These are phyloP conservation scores for Aphaenogaster floridana DNA, from an alignment of 1,140 invertebrate genomes.

Conservation along the genomic window DNA sequence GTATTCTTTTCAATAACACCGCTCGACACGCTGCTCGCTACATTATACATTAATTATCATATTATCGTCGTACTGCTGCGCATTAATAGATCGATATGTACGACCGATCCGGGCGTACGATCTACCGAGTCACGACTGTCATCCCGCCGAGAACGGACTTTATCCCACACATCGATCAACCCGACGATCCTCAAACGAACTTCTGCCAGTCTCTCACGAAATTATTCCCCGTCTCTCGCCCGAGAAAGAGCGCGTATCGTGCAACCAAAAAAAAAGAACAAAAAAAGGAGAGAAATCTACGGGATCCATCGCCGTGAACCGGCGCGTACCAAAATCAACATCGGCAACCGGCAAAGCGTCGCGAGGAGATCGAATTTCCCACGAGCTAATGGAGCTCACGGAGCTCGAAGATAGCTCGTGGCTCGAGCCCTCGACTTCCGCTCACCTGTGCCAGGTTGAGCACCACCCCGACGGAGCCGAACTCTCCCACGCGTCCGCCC, in stretches of 20 bases:
- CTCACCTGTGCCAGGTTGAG: constrained; percentile 76
- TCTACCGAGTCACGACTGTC: constrained; percentile 56
- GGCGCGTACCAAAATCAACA: constrained; percentile 26
- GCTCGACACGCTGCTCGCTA: background rate
- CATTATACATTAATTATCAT: constrained; percentile 56
- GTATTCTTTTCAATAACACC: constrained; percentile 27
- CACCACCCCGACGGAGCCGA: constrained; percentile 66
- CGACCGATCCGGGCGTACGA: background rate
- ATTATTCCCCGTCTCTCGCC: background rate
- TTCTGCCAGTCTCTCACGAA: background rate
- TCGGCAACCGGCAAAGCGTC: background rate
- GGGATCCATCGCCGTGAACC: background rate
- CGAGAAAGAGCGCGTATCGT: background rate
- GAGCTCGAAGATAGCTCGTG: constrained; percentile 11
- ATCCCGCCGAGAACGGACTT: constrained; percentile 8
- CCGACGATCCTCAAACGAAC: constrained; percentile 26
- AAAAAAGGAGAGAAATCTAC: background rate
- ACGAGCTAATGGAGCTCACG: constrained; percentile 65
- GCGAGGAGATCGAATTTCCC: constrained; percentile 66
- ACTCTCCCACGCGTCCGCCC: constrained; percentile 76
- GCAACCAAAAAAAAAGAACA: background rate
- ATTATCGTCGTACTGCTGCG: background rate
- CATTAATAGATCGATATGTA: constrained; percentile 13
- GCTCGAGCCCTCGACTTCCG: constrained; percentile 65
- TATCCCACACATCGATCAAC: constrained; percentile 28